Conservation (phyloP, 2,888 invertebrate genomes). For the Miltochrista miniata region DNA sequence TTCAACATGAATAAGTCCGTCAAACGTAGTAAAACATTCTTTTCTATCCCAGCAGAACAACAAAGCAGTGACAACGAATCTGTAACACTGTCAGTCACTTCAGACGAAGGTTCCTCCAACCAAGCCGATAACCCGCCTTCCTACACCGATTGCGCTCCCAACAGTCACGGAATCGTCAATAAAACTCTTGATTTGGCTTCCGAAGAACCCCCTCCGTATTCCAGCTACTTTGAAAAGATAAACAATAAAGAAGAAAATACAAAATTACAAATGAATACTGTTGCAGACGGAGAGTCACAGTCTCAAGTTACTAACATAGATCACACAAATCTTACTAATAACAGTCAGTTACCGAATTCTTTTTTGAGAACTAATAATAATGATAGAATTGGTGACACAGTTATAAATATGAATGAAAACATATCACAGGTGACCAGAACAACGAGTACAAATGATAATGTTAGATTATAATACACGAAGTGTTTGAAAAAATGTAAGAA, state of each 20-base stretch:
- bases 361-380: neutral
- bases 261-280: neutral
- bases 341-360: no score
- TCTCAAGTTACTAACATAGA: neutral
- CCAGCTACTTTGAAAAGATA: neutral
- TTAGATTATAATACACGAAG: no score
- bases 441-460: neutral
- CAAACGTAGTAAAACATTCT: neutral
- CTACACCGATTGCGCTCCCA: neutral
- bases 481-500: neutral
- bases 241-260: neutral
- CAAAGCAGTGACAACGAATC: neutral
- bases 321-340: neutral
- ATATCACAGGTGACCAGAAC: neutral
- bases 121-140: neutral
- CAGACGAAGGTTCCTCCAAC: neutral
- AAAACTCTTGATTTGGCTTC: neutral
- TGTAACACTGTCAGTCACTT: neutral
- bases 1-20: no score
- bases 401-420: neutral
- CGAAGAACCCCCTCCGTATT: constrained; percentile 1
- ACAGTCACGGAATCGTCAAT: neutral
- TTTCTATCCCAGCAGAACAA: neutral
- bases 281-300: neutral
- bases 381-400: neutral